Conservation (phyloP, 2,113 vertebrate species). For the Emberiza fucata region DNA sequence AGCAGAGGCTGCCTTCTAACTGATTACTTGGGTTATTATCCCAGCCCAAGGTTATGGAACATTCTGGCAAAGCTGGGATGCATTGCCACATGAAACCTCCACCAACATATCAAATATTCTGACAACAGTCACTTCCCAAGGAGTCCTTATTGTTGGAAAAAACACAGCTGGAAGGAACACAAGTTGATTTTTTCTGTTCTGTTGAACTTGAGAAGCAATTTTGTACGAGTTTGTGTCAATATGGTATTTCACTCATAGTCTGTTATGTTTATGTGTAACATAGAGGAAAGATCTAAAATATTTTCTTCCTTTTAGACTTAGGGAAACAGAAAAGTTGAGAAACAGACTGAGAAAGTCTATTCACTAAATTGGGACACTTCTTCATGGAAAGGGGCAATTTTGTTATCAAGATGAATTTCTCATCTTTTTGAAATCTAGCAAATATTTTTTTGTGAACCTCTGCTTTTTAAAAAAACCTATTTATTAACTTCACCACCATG, state of each 20-base stretch:
- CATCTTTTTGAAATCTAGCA: neutral
- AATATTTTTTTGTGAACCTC: neutral
- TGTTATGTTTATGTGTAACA: neutral
- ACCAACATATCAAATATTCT: neutral
- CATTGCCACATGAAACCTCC: neutral
- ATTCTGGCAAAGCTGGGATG: neutral
- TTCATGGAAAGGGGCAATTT: neutral
- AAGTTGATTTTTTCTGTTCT: neutral
- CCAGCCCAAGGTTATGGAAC: neutral
- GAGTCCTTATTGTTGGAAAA: neutral
- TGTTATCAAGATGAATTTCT: neutral
- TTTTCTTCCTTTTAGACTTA: neutral
- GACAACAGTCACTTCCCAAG: neutral
- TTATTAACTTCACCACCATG: neutral
- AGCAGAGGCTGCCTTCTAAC: neutral
- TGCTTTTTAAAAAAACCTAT: neutral
- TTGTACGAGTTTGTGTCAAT: neutral
- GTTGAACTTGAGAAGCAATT: neutral
- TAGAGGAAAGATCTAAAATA: neutral
- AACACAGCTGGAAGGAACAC: neutral
- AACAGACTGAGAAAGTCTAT: neutral
- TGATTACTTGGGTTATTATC: neutral
- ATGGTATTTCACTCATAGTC: neutral
- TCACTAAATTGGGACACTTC: neutral
- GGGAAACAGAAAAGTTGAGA: neutral